Conservation (phyloP, 2,888 invertebrate genomes). For the Stenichneumon culpator region DNA sequence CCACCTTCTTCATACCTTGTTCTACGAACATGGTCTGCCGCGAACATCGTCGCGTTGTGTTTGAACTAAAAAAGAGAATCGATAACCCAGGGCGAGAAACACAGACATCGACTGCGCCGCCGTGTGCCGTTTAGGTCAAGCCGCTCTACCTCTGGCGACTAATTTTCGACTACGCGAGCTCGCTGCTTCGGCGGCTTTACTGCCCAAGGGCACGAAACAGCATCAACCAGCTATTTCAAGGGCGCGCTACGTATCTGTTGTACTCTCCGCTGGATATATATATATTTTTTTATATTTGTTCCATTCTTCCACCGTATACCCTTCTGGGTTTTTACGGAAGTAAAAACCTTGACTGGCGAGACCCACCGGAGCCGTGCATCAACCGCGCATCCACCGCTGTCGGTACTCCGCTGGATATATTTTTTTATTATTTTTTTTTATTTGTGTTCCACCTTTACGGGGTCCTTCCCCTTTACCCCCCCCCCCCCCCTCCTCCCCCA, state of each 20-base stretch:
- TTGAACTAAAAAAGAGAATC: constrained; percentile 33
- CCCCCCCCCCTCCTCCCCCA: too few species aligned
- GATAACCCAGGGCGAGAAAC: constrained; percentile 47
- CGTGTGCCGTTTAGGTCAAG: not conserved
- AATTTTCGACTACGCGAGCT: not conserved
- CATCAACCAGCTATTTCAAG: not conserved
- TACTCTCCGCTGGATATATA: not conserved
- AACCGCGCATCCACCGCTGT: too few species aligned
- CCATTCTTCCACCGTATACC: too few species aligned
- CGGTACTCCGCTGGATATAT: too few species aligned
- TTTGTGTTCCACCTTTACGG: too few species aligned
- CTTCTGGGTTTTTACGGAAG: too few species aligned
- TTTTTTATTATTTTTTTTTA: too few species aligned
- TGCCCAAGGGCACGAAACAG: constrained; percentile 3
- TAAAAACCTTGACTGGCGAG: too few species aligned
- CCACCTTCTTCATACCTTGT: not conserved
- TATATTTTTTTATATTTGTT: too few species aligned
- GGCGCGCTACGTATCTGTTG: not conserved
- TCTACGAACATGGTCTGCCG: not conserved
- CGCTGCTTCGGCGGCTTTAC: not conserved
- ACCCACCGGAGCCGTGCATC: too few species aligned
- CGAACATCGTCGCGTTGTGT: constrained; percentile 44
- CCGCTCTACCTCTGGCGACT: not conserved
- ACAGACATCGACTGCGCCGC: not conserved
- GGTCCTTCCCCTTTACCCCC: too few species aligned